phyloP scores from a whole-genome alignment of 2,888 invertebrate genomes.

The Cryptocephalus moraei region DNA sequence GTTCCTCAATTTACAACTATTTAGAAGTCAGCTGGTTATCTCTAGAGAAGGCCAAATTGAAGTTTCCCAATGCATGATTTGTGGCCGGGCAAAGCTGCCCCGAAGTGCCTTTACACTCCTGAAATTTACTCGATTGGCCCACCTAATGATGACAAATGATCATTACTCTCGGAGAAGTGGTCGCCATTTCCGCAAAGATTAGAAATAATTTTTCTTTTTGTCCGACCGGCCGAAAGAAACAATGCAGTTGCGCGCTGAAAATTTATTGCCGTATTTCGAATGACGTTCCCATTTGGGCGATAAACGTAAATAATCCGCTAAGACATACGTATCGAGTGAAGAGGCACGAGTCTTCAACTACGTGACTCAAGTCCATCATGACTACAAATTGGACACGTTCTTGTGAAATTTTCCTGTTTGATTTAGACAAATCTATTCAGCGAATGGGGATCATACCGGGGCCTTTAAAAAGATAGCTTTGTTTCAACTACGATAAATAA shows the following conservation, averaged over 20 bases:
- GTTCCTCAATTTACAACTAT: too few species aligned
- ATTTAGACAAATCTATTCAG: slow-evolving; percentile 20
- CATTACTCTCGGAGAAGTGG: neutral
- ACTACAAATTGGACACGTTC: slow-evolving; percentile 19
- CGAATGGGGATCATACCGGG: neutral
- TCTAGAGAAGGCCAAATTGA: too few species aligned
- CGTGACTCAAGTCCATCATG: slow-evolving; percentile 20
- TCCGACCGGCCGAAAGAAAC: slow-evolving; percentile 1
- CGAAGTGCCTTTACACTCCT: too few species aligned
- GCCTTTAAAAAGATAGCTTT: too few species aligned
- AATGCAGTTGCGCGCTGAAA: slow-evolving; percentile 3
- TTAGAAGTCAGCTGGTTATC: too few species aligned
- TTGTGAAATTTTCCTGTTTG: slow-evolving; percentile 18
- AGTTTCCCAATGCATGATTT: too few species aligned
- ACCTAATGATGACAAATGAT: neutral
- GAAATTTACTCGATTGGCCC: too few species aligned
- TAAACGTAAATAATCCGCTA: slow-evolving; percentile 10
- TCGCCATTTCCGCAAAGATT: neutral
- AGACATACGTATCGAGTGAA: neutral
- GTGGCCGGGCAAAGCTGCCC: too few species aligned
- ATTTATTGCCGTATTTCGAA: slow-evolving; percentile 6
- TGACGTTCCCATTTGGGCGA: slow-evolving; percentile 10
- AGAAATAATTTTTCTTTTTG: neutral
- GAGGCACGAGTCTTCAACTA: slow-evolving; percentile 11
- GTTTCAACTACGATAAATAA: too few species aligned